Evolutionary conservation across 2,797 vertebrate genomes (phyloP).

Genomic region (Halcyon smyrnensis): DNA sequence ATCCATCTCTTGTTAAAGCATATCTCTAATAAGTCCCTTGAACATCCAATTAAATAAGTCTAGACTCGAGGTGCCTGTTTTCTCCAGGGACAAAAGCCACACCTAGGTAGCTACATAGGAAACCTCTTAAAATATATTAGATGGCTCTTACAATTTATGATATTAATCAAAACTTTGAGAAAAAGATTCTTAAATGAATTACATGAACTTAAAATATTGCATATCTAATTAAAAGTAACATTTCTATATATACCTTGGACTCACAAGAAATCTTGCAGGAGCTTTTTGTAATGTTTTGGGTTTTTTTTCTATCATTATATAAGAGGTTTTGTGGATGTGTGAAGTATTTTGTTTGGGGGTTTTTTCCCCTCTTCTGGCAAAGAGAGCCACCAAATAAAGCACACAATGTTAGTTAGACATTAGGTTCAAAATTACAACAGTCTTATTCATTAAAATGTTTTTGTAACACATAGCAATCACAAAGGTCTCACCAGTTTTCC

Average conservation of each 20-base stretch:
- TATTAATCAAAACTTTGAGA: neutral
- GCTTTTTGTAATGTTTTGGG: neutral
- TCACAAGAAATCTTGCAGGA: neutral
- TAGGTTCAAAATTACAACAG: neutral
- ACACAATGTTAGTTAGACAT: neutral
- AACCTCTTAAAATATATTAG: neutral
- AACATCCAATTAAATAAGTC: neutral
- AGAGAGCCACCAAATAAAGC: neutral
- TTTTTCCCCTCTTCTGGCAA: neutral
- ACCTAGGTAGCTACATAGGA: neutral
- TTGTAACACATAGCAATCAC: neutral
- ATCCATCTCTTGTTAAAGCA: neutral
- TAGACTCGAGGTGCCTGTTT: neutral
- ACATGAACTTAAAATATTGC: neutral
- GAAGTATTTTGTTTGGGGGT: rapidly evolving
- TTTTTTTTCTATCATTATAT: neutral
- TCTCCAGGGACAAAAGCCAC: neutral
- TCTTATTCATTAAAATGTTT: neutral
- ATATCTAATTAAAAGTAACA: neutral
- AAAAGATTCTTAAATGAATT: neutral
- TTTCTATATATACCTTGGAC: neutral
- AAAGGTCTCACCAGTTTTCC: neutral
- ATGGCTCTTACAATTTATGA: neutral
- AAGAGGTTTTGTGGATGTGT: rapidly evolving
- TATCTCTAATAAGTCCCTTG: neutral